phyloP scores from a whole-genome alignment of 1,140 invertebrate species.

The Drosophila nannoptera region DNA sequence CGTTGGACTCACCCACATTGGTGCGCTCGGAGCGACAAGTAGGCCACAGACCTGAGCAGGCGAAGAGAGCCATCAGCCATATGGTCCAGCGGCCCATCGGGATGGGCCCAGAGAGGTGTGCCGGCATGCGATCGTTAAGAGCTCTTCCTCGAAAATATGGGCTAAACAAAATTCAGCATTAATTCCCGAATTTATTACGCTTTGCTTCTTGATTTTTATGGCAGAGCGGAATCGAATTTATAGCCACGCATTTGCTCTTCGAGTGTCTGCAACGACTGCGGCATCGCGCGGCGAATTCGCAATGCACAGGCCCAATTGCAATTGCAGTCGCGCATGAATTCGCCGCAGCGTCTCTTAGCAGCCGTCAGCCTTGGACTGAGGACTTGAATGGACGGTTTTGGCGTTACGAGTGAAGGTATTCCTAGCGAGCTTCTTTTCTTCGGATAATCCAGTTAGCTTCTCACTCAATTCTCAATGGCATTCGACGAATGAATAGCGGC shows the following conservation, averaged over 20 bases:
- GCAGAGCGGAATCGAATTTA: slow-evolving; percentile 35
- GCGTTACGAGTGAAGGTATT: too few species aligned
- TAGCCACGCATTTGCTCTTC: slow-evolving; percentile 26
- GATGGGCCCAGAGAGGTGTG: neutral
- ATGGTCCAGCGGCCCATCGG: slow-evolving; percentile 13
- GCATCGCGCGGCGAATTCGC: neutral
- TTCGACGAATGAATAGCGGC: too few species aligned
- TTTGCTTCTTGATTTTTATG: slow-evolving; percentile 14
- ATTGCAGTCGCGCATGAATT: slow-evolving; percentile 40
- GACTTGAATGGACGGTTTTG: too few species aligned
- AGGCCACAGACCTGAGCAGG: slow-evolving; percentile 24
- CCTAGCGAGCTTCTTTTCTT: too few species aligned
- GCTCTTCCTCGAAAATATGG: too few species aligned
- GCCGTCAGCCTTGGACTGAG: neutral
- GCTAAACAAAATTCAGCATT: too few species aligned
- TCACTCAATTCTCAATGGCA: too few species aligned
- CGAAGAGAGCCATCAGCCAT: slow-evolving; percentile 28
- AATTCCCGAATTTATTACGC: too few species aligned
- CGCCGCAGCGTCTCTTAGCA: slow-evolving; percentile 35
- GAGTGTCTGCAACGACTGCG: slow-evolving; percentile 11
- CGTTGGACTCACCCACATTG: slow-evolving; percentile 58
- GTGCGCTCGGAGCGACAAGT: slow-evolving; percentile 45
- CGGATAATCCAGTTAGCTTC: too few species aligned
- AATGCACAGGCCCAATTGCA: slow-evolving; percentile 5
- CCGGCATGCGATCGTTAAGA: slow-evolving; percentile 4